phyloP scores from a whole-genome alignment of 1,140 invertebrate genomes.

The Adoxophyes honmai region DNA sequence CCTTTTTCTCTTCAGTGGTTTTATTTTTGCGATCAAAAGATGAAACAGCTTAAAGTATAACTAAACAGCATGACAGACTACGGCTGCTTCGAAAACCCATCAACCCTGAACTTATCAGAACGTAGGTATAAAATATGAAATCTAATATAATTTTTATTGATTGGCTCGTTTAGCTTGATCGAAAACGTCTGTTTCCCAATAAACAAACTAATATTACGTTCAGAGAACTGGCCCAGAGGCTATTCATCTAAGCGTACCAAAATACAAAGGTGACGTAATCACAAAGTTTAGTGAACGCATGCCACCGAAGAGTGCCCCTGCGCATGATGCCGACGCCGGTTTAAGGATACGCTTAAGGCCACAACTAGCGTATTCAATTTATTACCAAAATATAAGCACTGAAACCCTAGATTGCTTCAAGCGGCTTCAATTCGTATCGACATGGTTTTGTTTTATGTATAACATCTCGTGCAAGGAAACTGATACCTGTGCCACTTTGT shows the following conservation, averaged over 20 bases:
- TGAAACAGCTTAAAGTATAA: too few relatives aligned
- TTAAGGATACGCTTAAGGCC: constrained; percentile 23
- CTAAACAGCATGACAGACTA: too few relatives aligned
- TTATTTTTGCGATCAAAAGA: too few relatives aligned
- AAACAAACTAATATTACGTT: constrained; percentile 43
- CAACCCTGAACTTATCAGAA: too few relatives aligned
- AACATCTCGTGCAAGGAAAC: too few relatives aligned
- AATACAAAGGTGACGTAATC: constrained; percentile 61
- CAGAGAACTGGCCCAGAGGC: constrained; percentile 45
- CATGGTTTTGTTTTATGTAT: too few relatives aligned
- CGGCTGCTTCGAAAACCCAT: too few relatives aligned
- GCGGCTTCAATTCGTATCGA: too few relatives aligned
- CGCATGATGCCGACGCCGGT: constrained; percentile 31
- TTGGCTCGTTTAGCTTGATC: not conserved
- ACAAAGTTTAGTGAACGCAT: constrained; percentile 69
- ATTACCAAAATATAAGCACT: not conserved
- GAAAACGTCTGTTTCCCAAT: constrained; percentile 8
- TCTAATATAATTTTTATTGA: not conserved
- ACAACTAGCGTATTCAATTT: constrained; percentile 42
- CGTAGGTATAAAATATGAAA: not conserved
- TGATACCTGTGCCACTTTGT: too few relatives aligned
- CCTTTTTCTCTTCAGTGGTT: too few relatives aligned
- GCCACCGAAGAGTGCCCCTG: constrained; percentile 34
- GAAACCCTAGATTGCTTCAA: too few relatives aligned
- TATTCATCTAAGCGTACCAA: constrained; percentile 52